Evolutionary conservation across 2,797 vertebrate genomes (phyloP).

Genomic region (Sylvia borin): DNA sequence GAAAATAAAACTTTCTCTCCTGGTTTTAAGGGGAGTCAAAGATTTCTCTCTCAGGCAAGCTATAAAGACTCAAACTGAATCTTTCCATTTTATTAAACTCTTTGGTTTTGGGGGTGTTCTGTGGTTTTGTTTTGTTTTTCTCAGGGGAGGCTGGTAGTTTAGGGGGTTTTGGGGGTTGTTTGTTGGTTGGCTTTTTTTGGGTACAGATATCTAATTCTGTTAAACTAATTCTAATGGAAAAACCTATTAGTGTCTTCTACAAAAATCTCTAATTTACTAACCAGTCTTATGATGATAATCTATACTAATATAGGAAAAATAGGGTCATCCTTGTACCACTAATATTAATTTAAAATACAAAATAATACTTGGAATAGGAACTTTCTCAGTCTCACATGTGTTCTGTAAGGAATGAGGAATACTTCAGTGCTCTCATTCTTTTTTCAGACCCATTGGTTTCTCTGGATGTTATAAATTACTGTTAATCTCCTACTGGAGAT

Average conservation of each 20-base stretch:
- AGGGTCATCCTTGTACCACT: not conserved
- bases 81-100: not conserved
- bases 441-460: not conserved
- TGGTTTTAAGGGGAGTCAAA: not conserved
- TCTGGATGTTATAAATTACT: not conserved
- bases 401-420: not conserved
- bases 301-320: not conserved
- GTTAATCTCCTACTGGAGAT: not conserved
- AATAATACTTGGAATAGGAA: not conserved
- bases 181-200: not conserved
- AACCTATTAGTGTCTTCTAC: not conserved
- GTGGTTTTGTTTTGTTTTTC: not conserved
- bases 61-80: not conserved
- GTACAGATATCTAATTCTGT: not conserved
- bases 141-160: not conserved
- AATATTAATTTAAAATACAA: not conserved
- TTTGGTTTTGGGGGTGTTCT: not conserved
- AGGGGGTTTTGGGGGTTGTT: rapidly evolving
- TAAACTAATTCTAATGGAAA: not conserved
- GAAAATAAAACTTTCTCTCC: not conserved
- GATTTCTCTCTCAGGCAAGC: not conserved
- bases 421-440: not conserved
- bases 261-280: not conserved
- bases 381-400: not conserved
- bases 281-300: not conserved